Percentiles rank a stretch among this genome's conserved stretches.
These are phyloP conservation scores for Eudyptes chrysolophus DNA, from an alignment of 2,113 vertebrate species.

Conservation along the genomic window DNA sequence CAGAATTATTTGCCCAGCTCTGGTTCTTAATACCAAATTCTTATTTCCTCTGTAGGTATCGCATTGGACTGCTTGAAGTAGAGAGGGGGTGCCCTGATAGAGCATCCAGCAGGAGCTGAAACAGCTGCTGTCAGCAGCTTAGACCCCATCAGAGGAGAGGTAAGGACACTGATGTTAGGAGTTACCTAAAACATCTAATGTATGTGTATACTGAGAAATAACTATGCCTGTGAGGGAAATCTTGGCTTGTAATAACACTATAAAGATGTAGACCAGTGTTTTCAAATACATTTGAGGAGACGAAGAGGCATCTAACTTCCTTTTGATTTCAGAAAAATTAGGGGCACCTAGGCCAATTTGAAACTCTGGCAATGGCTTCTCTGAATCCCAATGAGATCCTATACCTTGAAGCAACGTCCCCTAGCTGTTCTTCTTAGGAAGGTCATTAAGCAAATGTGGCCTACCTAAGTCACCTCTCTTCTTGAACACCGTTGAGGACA, in stretches of 20 bases:
- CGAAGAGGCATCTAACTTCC: not conserved
- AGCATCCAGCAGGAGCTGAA: conserved; percentile 69
- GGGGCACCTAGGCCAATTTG: not conserved
- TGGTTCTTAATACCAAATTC: not conserved
- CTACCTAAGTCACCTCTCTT: not conserved
- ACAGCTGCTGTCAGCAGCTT: conserved; percentile 73
- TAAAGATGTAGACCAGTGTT: not conserved
- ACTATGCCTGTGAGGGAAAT: not conserved
- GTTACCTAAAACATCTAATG: not conserved
- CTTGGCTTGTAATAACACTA: not conserved
- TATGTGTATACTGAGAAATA: not conserved
- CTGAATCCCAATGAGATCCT: not conserved
- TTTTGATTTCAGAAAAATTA: not conserved
- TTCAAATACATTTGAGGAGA: not conserved
- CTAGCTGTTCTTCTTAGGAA: not conserved
- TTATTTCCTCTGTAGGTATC: conserved; percentile 36
- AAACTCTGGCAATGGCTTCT: not conserved
- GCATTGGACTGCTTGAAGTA: conserved; percentile 68
- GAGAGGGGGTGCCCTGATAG: conserved; percentile 59
- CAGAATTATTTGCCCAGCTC: not conserved
- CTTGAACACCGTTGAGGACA: not conserved
- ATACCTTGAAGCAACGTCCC: not conserved
- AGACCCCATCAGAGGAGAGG: conserved; percentile 71
- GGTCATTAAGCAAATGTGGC: not conserved
- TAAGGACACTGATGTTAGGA: not conserved